phyloP scores from a whole-genome alignment of 2,113 vertebrate genomes.

The Tilapia sparmanii region DNA sequence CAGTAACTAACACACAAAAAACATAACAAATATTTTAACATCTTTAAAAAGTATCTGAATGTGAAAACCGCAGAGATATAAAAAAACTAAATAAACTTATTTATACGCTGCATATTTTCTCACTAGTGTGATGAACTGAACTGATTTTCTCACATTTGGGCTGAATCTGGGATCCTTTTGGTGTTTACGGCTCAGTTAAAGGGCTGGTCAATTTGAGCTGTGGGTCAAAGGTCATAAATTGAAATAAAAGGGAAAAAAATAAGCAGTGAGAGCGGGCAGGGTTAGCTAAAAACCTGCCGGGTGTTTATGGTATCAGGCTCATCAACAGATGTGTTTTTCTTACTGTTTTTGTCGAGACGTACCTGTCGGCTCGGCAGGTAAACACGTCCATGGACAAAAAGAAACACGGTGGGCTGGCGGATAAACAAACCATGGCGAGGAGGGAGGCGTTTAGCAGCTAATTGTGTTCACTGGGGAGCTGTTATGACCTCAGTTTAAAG shows the following conservation, averaged over 20 bases:
- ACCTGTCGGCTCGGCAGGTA: background rate
- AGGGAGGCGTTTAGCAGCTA: constrained; percentile 65
- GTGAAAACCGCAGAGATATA: background rate
- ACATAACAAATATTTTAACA: background rate
- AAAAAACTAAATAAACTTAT: background rate
- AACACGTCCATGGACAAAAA: constrained; percentile 25
- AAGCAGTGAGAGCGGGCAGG: background rate
- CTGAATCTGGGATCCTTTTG: background rate
- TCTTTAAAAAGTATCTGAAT: background rate
- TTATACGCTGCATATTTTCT: background rate
- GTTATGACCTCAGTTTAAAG: constrained; percentile 53
- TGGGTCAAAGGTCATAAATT: background rate
- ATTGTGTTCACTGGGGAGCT: constrained; percentile 67
- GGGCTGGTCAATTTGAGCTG: background rate
- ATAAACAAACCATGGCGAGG: constrained; percentile 63
- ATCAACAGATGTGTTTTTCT: background rate
- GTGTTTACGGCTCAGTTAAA: background rate
- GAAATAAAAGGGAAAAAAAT: background rate
- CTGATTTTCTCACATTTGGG: background rate
- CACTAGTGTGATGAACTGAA: background rate
- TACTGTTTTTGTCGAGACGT: background rate
- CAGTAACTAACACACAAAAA: background rate
- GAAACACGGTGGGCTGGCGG: constrained; percentile 16
- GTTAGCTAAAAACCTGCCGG: background rate
- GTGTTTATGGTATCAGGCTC: background rate